Conservation (phyloP, 2,888 invertebrate genomes). For the Hemistola chrysoprasaria region DNA sequence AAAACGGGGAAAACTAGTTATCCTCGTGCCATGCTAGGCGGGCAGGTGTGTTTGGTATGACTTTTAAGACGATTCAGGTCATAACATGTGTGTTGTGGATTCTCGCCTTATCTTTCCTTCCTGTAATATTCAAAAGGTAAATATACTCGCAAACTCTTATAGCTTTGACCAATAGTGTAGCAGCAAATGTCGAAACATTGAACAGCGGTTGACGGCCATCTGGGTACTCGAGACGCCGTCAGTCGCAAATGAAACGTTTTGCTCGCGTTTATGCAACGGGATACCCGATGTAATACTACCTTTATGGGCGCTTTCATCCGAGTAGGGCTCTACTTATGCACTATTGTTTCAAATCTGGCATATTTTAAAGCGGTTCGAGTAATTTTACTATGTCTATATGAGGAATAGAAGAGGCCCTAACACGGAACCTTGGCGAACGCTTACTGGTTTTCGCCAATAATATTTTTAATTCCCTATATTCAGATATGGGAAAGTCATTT, state of each 20-base stretch:
- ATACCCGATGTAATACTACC: slow-evolving; percentile 20
- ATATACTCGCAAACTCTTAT: slow-evolving; percentile 4
- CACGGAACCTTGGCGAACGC: slow-evolving; percentile 6
- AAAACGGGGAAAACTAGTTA: no score
- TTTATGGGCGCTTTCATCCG: slow-evolving; percentile 17
- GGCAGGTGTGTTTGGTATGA: no score
- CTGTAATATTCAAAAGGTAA: no score
- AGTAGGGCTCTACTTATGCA: slow-evolving; percentile 9
- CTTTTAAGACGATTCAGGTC: no score
- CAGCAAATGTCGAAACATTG: slow-evolving; percentile 28
- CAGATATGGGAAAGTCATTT: no score
- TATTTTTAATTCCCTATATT: no score
- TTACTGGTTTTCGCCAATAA: slow-evolving; percentile 2
- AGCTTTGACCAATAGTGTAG: slow-evolving; percentile 18
- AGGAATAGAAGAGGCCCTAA: slow-evolving; percentile 3
- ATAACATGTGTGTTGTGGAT: no score
- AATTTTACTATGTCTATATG: slow-evolving; percentile 3
- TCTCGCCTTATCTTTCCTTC: no score
- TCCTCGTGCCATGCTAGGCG: no score
- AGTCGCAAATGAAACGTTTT: slow-evolving; percentile 25
- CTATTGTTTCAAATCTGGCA: slow-evolving; percentile 14
- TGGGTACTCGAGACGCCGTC: slow-evolving; percentile 9
- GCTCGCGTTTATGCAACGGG: slow-evolving; percentile 32
- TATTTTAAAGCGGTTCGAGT: slow-evolving; percentile 7
- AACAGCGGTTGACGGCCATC: slow-evolving; percentile 29